A percentile compares a stretch with the other conserved stretches of the same genome.
These are phyloP conservation scores for Drosophila truncata DNA, from an alignment of 1,140 invertebrate species.

Conservation along the genomic window DNA sequence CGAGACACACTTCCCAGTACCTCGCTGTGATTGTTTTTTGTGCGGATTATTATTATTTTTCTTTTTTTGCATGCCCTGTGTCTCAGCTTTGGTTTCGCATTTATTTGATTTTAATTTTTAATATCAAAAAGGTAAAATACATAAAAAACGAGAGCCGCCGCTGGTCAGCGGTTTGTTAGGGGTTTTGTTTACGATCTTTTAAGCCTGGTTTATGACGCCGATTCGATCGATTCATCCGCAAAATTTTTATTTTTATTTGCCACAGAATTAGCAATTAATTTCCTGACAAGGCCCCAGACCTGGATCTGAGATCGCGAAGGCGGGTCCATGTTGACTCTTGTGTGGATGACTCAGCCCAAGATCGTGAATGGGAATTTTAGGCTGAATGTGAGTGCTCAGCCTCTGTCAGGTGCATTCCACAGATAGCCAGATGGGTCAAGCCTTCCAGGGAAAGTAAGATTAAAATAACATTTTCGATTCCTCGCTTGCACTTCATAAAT, in stretches of 20 bases:
- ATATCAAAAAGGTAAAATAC: conserved; percentile 53
- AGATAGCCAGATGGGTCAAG: conserved; percentile 1
- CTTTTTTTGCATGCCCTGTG: conserved; percentile 22
- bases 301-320: neutral
- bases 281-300: conserved; percentile 6
- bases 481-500: conserved; percentile 21
- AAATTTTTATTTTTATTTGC: conserved; percentile 40
- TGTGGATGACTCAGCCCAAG: conserved; percentile 16
- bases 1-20: conserved; percentile 26
- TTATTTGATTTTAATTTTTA: conserved; percentile 51
- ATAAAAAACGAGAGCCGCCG: conserved; percentile 40
- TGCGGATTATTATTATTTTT: conserved; percentile 40
- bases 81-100: neutral
- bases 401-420: conserved; percentile 41
- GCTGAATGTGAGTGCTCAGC: conserved; percentile 4
- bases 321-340: conserved; percentile 6
- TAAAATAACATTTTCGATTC: neutral
- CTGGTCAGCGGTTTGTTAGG: conserved; percentile 18
- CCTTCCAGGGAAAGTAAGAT: neutral
- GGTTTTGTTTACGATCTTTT: conserved; percentile 73
- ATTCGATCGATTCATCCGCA: conserved; percentile 59
- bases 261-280: conserved; percentile 77
- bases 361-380: conserved; percentile 22
- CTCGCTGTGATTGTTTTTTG: conserved; percentile 30
- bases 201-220: conserved; percentile 77